Evolutionary conservation across 2,888 invertebrate genomes (phyloP).

Genomic region (Miltochrista miniata): DNA sequence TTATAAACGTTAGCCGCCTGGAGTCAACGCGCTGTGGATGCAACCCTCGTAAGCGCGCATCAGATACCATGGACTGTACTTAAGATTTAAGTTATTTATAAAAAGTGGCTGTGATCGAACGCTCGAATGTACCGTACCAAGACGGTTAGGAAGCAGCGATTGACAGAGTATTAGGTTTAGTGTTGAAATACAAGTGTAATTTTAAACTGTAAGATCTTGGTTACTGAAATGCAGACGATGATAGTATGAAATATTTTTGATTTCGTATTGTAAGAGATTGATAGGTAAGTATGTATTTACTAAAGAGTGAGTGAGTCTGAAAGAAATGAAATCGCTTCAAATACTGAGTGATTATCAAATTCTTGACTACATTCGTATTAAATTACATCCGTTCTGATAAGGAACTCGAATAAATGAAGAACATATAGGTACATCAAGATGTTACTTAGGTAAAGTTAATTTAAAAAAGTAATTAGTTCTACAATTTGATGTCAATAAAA

Average conservation of each 20-base stretch:
- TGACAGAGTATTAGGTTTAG: conserved; percentile 50
- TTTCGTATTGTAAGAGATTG: conserved; percentile 2
- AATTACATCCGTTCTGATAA: too few relatives aligned
- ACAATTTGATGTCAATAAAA: too few relatives aligned
- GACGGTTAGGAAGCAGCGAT: conserved; percentile 58
- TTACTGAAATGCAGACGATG: conserved; percentile 26
- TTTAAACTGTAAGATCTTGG: conserved; percentile 20
- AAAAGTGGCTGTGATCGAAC: conserved; percentile 78
- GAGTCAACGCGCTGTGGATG: conserved; percentile 42
- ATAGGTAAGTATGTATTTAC: too few relatives aligned
- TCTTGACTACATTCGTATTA: too few relatives aligned
- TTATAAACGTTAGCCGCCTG: not conserved
- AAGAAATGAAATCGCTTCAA: too few relatives aligned
- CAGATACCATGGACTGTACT: conserved; percentile 53
- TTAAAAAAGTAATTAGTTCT: too few relatives aligned
- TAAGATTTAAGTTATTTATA: conserved; percentile 59
- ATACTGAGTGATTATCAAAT: too few relatives aligned
- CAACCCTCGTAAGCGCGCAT: conserved; percentile 47
- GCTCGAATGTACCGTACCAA: conserved; percentile 56
- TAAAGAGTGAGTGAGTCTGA: too few relatives aligned
- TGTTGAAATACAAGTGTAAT: conserved; percentile 29
- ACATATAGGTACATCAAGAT: too few relatives aligned
- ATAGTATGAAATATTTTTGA: conserved; percentile 20
- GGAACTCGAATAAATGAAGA: too few relatives aligned
- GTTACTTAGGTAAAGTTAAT: too few relatives aligned